Evolutionary conservation across 92 coral and sea anemone genomes (phyloP).

Genomic region (Pocillopora meandrina): DNA sequence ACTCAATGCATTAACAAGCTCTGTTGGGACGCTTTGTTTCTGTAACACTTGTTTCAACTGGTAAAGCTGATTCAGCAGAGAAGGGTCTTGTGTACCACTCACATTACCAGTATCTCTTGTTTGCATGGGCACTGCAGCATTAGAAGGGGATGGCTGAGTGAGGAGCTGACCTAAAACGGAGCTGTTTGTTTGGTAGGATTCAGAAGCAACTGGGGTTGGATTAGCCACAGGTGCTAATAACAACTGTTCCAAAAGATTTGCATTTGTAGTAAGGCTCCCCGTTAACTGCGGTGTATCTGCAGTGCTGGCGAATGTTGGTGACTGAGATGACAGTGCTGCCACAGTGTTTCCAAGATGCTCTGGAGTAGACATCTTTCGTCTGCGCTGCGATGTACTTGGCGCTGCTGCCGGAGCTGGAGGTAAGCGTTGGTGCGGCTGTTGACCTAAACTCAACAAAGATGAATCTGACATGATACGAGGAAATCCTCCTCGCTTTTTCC

Average conservation of each 20-base stretch:
- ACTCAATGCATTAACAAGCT: constrained; percentile 30
- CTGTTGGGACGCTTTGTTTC: constrained; percentile 27
- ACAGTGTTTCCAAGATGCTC: constrained; percentile 16
- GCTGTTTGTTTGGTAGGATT: neutral
- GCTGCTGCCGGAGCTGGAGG: constrained; percentile 14
- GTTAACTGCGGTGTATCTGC: constrained; percentile 46
- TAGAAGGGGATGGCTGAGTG: constrained; percentile 48
- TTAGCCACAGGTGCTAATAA: constrained; percentile 32
- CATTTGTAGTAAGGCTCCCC: constrained; percentile 35
- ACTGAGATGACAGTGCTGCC: constrained; percentile 26
- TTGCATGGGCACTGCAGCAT: constrained; percentile 15
- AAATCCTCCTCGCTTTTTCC: constrained; percentile 65
- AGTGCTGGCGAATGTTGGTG: constrained; percentile 19
- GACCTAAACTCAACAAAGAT: constrained; percentile 74
- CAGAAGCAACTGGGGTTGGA: neutral
- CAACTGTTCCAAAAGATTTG: constrained; percentile 44
- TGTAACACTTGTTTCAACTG: constrained; percentile 45
- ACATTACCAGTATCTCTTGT: constrained; percentile 4
- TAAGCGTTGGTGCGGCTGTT: constrained; percentile 39
- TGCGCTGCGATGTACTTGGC: constrained; percentile 23
- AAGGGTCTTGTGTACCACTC: constrained; percentile 41
- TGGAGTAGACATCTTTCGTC: constrained; percentile 69
- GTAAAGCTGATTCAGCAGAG: constrained; percentile 29
- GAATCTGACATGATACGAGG: constrained; percentile 97
- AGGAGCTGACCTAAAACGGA: constrained; percentile 15